These are phyloP conservation scores for Mycogona germanica DNA, from an alignment of 2,888 invertebrate species.

Conservation along the genomic window DNA sequence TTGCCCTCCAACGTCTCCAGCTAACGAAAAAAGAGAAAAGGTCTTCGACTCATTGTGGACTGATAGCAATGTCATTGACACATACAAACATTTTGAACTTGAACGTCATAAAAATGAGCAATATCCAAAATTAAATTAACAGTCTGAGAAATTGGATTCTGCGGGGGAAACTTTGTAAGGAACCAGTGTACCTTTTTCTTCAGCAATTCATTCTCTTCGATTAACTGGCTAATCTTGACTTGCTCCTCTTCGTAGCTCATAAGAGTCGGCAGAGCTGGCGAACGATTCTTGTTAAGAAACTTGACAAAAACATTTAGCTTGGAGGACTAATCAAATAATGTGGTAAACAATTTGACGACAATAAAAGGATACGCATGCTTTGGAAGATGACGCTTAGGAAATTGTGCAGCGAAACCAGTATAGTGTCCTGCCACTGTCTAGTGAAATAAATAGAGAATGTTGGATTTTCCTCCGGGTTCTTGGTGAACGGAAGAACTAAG, in stretches of 20 bases:
- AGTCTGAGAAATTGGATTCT: no score
- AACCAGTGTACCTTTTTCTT: conserved; percentile 34
- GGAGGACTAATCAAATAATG: neutral
- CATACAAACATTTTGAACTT: neutral
- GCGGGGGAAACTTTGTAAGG: no score
- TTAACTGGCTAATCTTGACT: conserved; percentile 59
- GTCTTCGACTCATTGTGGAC: neutral
- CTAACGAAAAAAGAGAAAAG: conserved; percentile 4
- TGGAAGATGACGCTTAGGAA: conserved; percentile 79
- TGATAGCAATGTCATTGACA: neutral
- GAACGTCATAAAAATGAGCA: neutral
- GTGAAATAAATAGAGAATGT: conserved; percentile 79
- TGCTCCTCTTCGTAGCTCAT: conserved; percentile 78
- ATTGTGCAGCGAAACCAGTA: conserved; percentile 80
- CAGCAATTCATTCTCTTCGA: conserved; percentile 67
- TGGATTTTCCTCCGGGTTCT: conserved; percentile 81
- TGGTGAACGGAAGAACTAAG: conserved; percentile 79
- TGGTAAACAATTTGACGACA: neutral
- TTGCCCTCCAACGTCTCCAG: conserved; percentile 9
- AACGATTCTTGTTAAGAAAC: neutral
- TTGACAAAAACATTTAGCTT: neutral
- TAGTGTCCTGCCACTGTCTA: conserved; percentile 90
- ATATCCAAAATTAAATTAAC: no score
- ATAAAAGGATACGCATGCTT: conserved; percentile 23
- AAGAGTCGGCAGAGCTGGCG: conserved; percentile 58